Evolutionary conservation across 2,888 invertebrate genomes (phyloP).

Genomic region (Microchrysa polita): DNA sequence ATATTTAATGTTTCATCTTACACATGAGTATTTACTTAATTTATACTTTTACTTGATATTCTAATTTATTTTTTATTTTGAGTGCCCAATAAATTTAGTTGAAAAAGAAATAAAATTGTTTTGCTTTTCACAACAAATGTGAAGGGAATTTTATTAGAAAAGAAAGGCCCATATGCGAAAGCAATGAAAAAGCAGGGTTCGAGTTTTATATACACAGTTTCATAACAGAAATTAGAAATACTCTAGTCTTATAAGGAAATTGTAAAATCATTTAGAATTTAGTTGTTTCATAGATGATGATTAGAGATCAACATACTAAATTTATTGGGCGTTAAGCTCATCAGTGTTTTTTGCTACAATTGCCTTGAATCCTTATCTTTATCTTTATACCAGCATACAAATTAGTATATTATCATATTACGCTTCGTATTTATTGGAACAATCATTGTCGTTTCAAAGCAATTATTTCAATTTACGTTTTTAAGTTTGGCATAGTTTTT

Average conservation of each 20-base stretch:
- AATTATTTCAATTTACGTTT: constrained; percentile 22
- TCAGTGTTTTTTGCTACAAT: constrained; percentile 19
- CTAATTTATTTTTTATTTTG: constrained; percentile 42
- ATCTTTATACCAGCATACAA: not conserved
- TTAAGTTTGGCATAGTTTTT: constrained; percentile 34
- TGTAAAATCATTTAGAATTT: constrained; percentile 21
- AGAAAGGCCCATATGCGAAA: constrained; percentile 45
- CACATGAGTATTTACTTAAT: constrained; percentile 46
- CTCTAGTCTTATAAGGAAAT: constrained; percentile 13
- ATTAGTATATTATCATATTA: not conserved
- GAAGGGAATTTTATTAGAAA: constrained; percentile 41
- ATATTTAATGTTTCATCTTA: constrained; percentile 16
- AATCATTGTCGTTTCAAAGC: constrained; percentile 7
- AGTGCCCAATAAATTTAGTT: constrained; percentile 70
- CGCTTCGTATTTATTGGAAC: constrained; percentile 23
- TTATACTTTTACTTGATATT: constrained; percentile 16
- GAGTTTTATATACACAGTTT: constrained; percentile 47
- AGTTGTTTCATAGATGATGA: constrained; percentile 12
- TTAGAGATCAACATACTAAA: constrained; percentile 51
- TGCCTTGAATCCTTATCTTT: constrained; percentile 22
- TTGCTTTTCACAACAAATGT: constrained; percentile 44
- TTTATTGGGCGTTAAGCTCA: constrained; percentile 55
- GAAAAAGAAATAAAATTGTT: constrained; percentile 54
- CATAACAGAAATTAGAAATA: constrained; percentile 30
- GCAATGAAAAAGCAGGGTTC: constrained; percentile 52